A percentile compares a stretch with the other conserved stretches of the same genome.
Conservation (phyloP, 2,797 vertebrate species). For the Sebastes reedi region DNA sequence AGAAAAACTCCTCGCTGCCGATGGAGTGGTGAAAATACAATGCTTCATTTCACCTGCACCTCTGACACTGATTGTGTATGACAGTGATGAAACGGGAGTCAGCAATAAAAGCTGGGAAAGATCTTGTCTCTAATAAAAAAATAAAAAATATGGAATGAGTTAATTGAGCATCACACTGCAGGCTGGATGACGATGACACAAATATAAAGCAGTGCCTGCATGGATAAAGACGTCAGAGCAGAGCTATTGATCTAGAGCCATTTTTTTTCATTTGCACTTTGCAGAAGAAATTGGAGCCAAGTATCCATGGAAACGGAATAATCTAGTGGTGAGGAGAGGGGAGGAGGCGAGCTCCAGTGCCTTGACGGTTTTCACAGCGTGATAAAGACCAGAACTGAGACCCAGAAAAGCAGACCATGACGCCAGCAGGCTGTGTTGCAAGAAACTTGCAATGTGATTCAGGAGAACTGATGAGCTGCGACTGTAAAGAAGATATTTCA, state of each 20-base stretch:
- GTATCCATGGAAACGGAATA: constrained; percentile 69
- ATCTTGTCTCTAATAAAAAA: neutral
- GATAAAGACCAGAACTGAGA: constrained; percentile 7
- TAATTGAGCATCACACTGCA: neutral
- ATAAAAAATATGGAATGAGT: neutral
- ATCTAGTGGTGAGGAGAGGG: neutral
- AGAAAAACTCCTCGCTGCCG: neutral
- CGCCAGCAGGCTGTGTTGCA: neutral
- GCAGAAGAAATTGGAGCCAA: constrained; percentile 34
- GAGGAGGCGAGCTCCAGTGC: neutral
- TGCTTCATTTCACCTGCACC: neutral
- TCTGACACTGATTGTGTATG: neutral
- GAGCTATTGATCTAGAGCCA: constrained; percentile 28
- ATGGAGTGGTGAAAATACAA: neutral
- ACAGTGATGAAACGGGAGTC: neutral
- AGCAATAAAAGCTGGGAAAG: neutral
- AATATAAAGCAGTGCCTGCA: neutral
- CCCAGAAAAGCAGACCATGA: neutral
- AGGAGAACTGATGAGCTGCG: neutral
- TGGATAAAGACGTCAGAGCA: neutral
- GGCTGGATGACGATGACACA: neutral
- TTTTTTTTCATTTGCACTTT: constrained; percentile 34
- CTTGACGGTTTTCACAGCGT: constrained; percentile 1
- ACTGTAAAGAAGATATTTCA: neutral
- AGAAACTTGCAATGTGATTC: neutral